These are phyloP conservation scores for Arenaria interpres DNA, from an alignment of 2,113 vertebrate species.

Conservation along the genomic window DNA sequence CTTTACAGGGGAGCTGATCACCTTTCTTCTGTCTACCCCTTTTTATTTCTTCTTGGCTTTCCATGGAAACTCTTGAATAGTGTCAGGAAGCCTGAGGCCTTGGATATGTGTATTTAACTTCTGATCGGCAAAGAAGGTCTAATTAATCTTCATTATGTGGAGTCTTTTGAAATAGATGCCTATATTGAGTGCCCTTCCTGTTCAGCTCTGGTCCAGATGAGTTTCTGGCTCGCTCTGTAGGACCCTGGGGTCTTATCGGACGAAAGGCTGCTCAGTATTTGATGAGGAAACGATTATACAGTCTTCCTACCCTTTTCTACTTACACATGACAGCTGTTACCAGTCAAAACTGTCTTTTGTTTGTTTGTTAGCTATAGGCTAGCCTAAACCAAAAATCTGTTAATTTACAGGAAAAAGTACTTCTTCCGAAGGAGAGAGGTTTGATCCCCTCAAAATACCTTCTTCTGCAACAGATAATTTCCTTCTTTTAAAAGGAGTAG, in stretches of 20 bases:
- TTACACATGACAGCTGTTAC: slow-evolving; percentile 12
- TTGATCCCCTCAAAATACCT: background rate
- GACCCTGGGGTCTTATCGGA: slow-evolving; percentile 51
- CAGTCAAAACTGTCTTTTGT: slow-evolving; percentile 5
- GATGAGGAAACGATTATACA: slow-evolving; percentile 45
- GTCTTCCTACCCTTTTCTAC: background rate
- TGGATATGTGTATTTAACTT: slow-evolving; percentile 47
- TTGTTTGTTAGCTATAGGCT: background rate
- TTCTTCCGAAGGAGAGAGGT: background rate
- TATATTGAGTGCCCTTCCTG: slow-evolving; percentile 53
- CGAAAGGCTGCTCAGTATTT: slow-evolving; percentile 10
- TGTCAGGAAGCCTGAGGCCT: slow-evolving; percentile 6
- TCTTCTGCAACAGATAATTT: background rate
- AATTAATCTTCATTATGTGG: slow-evolving; percentile 72
- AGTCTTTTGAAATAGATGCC: slow-evolving; percentile 61
- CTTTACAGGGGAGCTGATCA: background rate
- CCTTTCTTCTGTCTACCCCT: background rate
- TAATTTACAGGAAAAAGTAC: background rate
- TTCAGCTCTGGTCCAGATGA: slow-evolving; percentile 51
- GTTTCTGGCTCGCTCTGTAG: slow-evolving; percentile 45
- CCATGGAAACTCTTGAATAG: background rate
- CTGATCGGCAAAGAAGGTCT: slow-evolving; percentile 1
- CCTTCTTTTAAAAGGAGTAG: background rate
- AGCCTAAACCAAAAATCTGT: background rate
- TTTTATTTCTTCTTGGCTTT: background rate